phyloP scores from a whole-genome alignment of 53 echinoderm and acorn worm genomes.

The Actinopyga echinites region DNA sequence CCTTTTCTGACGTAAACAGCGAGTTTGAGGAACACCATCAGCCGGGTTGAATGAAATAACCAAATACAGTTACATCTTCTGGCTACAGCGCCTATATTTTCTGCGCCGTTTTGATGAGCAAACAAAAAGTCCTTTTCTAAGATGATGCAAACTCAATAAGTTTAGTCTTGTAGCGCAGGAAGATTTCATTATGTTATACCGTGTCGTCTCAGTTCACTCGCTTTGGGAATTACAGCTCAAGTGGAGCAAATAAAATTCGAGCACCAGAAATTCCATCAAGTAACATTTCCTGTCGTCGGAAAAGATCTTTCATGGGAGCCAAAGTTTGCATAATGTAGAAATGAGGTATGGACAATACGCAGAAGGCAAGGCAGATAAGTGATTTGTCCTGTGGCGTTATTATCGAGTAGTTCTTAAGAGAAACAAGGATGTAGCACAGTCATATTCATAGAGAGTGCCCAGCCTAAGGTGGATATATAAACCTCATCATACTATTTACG shows the following conservation, averaged over 20 bases:
- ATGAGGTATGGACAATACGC: slow-evolving; percentile 6
- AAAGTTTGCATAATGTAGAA: slow-evolving; percentile 31
- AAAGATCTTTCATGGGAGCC: slow-evolving; percentile 30
- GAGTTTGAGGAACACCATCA: too few species aligned
- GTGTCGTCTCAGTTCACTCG: slow-evolving; percentile 1
- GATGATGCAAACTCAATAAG: slow-evolving; percentile 17
- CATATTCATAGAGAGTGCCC: slow-evolving; percentile 10
- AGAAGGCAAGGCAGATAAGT: slow-evolving; percentile 7
- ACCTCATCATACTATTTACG: too few species aligned
- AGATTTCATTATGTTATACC: slow-evolving; percentile 16
- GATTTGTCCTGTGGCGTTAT: neutral
- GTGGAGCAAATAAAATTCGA: slow-evolving; percentile 42
- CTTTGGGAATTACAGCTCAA: slow-evolving; percentile 34
- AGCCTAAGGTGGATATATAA: neutral
- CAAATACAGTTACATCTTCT: too few species aligned
- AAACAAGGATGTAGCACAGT: neutral
- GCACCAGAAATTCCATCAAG: slow-evolving; percentile 39
- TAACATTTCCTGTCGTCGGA: slow-evolving; percentile 36
- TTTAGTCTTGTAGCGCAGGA: neutral
- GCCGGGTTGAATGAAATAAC: too few species aligned
- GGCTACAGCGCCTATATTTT: too few species aligned
- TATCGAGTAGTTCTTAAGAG: slow-evolving; percentile 3
- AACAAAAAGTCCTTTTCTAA: neutral
- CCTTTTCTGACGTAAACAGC: too few species aligned
- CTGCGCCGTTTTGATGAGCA: neutral